Conservation (phyloP, 2,797 vertebrate species). For the Aldrovandia affinis region DNA sequence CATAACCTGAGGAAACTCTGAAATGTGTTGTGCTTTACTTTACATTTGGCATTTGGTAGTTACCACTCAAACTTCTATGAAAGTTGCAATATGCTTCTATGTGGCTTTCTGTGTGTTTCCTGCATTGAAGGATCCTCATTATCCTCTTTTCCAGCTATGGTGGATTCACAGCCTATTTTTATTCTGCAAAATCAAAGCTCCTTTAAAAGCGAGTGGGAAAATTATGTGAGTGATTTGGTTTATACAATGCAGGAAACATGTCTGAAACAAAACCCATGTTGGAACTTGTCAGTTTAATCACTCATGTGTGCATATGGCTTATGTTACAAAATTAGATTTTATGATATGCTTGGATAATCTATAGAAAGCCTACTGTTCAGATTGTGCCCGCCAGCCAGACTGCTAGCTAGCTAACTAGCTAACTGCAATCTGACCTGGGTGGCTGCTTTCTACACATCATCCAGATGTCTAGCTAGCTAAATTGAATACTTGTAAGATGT, state of each 20-base stretch:
- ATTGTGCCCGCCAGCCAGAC: background rate
- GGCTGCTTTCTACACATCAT: background rate
- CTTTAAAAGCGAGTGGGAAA: background rate
- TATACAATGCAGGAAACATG: background rate
- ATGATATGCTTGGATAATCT: background rate
- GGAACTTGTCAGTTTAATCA: background rate
- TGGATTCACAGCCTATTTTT: background rate
- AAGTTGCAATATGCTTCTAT: background rate
- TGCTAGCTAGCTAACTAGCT: background rate
- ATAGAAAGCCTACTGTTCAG: background rate
- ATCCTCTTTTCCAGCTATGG: background rate
- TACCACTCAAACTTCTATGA: background rate
- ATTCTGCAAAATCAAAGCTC: background rate
- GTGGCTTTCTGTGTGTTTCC: background rate
- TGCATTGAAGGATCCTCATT: background rate
- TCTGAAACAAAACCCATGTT: background rate
- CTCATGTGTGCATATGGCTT: background rate
- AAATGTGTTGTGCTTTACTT: too few relatives aligned
- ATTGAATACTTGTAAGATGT: background rate
- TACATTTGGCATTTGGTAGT: too few relatives aligned
- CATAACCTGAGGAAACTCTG: too few relatives aligned
- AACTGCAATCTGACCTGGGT: background rate
- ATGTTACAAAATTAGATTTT: background rate
- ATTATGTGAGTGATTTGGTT: background rate
- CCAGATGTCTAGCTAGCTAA: background rate